Evolutionary conservation across 2,888 invertebrate species (phyloP), one percentile per base, ranked within the genome.

Genomic region (Drosophila anceps): DNA sequence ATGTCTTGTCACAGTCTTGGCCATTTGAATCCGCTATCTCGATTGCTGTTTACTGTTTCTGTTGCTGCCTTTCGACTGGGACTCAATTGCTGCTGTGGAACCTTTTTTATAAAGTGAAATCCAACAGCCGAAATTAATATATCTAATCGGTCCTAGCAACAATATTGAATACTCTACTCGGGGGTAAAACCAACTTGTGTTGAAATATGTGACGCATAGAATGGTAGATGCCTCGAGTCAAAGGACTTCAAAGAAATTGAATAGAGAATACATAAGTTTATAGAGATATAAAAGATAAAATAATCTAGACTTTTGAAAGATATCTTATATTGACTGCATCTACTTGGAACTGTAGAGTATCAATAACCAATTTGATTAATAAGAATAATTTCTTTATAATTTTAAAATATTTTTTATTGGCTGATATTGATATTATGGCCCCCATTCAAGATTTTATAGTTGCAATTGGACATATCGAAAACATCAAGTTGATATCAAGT

Each of bases 121-220:
- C 39, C 29, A 43, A 43, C n/a, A 35, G 13, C 37, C 24, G 9
- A 48, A 31, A 39, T 7, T 20, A n/a, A 27, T 69, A 60, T 74
- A 75, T 79, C 76, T 76, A 46, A 76, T 76, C 76, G 64, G n/a
- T 27, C 29, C n/a, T 33, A 46, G 20, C 51, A 39, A 57, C 55
- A 39, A 4, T 24, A 44, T 20, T 13, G n/a, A 4, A 54, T 39
- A 41, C 39, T 18, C 39, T 54, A 39, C 18, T 7, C 8, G 1
- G 12, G 37, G 31, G 39, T 10, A 18, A 27, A 27, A 0, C 27
- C n/a, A 29, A n/a, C 54, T 29, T 15, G 37, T 20, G 13, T 0
- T 13, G 8, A 50, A 20, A 0, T 7, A 12, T 6, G 50, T 20
- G 18, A 31, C 31, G 4, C 48, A n/a, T 0, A 6, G 48, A n/a